phyloP scores from a whole-genome alignment of 2,113 vertebrate species.

The Tricholaema leucomelas region DNA sequence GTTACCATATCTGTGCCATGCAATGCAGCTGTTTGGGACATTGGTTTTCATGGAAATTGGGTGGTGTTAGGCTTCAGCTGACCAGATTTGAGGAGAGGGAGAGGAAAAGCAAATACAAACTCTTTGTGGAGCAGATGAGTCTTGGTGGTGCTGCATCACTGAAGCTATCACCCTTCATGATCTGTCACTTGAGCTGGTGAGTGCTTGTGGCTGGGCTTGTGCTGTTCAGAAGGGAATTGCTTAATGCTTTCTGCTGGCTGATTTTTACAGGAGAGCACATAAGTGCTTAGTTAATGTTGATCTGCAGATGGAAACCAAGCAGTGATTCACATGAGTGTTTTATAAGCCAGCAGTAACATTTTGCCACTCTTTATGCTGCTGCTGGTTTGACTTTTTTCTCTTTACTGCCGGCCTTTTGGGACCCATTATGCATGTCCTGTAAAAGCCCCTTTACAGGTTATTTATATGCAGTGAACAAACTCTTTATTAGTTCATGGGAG shows the following conservation, averaged over 20 bases:
- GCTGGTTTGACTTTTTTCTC: background rate
- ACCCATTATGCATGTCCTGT: background rate
- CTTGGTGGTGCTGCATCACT: background rate
- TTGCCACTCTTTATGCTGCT: background rate
- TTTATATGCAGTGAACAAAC: background rate
- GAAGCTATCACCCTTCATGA: background rate
- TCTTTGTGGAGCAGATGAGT: background rate
- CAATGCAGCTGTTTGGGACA: background rate
- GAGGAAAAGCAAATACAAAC: background rate
- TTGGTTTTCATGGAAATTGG: background rate
- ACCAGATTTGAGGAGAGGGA: background rate
- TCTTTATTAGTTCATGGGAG: background rate
- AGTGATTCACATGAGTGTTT: background rate
- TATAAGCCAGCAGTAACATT: background rate
- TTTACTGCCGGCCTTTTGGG: background rate
- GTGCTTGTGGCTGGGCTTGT: background rate
- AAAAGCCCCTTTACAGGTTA: background rate
- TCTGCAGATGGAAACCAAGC: background rate
- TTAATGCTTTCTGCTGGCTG: background rate
- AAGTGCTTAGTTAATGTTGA: background rate
- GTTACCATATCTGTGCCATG: background rate
- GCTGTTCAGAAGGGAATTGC: background rate
- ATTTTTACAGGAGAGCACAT: background rate
- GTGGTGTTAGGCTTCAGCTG: background rate
- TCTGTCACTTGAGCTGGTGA: background rate